Conservation (phyloP, 2,113 vertebrate genomes). For the Rattus rattus region DNA sequence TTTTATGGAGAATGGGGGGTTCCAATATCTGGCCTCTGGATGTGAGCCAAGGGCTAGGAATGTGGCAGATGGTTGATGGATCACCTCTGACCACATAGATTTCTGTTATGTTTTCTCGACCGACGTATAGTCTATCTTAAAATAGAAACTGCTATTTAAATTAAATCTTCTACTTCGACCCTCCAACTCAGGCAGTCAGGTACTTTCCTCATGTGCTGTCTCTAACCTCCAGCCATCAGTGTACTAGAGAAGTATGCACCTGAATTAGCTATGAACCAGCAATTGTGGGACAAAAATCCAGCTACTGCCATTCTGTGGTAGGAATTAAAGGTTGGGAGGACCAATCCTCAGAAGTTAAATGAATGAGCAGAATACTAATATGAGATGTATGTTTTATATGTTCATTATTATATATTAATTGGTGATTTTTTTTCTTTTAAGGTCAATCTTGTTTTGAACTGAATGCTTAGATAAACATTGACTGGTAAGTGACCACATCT, state of each 20-base stretch:
- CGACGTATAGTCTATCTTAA: background rate
- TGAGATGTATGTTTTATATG: background rate
- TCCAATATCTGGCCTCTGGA: background rate
- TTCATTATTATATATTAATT: constrained; percentile 23
- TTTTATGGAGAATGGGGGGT: background rate
- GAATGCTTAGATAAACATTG: background rate
- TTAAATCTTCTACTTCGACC: background rate
- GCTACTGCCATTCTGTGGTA: background rate
- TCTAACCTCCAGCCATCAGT: background rate
- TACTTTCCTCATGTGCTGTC: background rate
- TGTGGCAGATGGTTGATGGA: background rate
- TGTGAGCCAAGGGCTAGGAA: background rate
- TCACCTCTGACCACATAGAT: background rate
- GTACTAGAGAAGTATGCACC: too few relatives aligned
- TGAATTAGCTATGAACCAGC: background rate
- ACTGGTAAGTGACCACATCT: constrained; percentile 64
- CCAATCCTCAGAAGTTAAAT: background rate
- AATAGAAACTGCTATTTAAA: background rate
- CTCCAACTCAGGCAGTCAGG: background rate
- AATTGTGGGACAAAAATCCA: background rate
- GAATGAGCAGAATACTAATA: background rate
- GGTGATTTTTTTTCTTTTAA: constrained; percentile 44
- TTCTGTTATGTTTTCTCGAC: background rate
- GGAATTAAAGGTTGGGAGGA: background rate
- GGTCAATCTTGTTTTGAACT: background rate